A percentile compares a stretch with the other conserved stretches of the same genome.
phyloP scores from a whole-genome alignment of 1,140 invertebrate genomes.

The Drosophila carrolli region DNA sequence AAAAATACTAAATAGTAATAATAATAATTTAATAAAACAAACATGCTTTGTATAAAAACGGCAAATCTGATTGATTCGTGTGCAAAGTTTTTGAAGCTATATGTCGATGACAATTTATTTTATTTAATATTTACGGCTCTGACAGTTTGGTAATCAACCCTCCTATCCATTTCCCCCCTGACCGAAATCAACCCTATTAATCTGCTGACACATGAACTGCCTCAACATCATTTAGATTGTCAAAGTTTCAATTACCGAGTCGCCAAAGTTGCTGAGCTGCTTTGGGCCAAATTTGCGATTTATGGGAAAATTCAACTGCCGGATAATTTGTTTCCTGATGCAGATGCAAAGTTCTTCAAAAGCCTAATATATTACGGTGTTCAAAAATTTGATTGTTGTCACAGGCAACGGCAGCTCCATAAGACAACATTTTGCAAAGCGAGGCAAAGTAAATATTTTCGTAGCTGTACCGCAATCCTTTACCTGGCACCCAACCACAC shows the following conservation, averaged over 20 bases:
- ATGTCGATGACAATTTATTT: slow-evolving; percentile 24
- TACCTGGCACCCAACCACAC: slow-evolving; percentile 1
- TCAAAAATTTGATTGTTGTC: slow-evolving; percentile 19
- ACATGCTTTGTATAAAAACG: background rate
- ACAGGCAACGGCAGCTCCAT: background rate
- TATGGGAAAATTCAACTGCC: slow-evolving; percentile 43
- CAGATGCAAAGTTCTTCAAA: slow-evolving; percentile 27
- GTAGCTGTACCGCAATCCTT: slow-evolving; percentile 27
- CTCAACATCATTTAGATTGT: slow-evolving; percentile 62
- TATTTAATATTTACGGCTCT: slow-evolving; percentile 30
- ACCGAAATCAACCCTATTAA: slow-evolving; percentile 24
- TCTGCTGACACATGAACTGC: slow-evolving; percentile 14
- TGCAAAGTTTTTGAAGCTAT: slow-evolving; percentile 6
- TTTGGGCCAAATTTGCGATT: slow-evolving; percentile 32
- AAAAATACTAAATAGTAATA: no score
- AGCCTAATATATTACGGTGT: slow-evolving; percentile 9
- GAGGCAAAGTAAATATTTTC: slow-evolving; percentile 56
- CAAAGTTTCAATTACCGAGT: slow-evolving; percentile 71
- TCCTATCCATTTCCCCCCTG: background rate
- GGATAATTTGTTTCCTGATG: slow-evolving; percentile 25
- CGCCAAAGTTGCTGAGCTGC: slow-evolving; percentile 48
- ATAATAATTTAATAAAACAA: background rate
- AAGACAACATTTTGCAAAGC: slow-evolving; percentile 9
- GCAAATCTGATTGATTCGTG: slow-evolving; percentile 16
- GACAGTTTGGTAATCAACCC: slow-evolving; percentile 20